Evolutionary conservation across 2,113 vertebrate genomes (phyloP).

Genomic region (Brachypodius melanocephalos): DNA sequence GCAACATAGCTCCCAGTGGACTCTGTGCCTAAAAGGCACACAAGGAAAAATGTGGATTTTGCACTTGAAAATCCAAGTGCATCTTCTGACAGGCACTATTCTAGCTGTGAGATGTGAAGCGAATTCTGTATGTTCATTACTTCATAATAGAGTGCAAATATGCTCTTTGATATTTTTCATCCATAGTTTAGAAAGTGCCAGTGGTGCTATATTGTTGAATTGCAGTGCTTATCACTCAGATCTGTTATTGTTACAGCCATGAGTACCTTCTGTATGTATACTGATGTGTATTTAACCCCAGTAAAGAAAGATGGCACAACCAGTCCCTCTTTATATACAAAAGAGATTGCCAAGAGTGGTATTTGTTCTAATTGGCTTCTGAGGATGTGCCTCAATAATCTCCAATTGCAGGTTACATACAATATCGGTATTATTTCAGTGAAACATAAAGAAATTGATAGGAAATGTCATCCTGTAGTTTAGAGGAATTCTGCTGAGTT

Average conservation of each 20-base stretch:
- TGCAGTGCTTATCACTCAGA: neutral
- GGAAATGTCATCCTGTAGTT: neutral
- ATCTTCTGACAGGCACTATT: neutral
- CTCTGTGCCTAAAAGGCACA: neutral
- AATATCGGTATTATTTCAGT: neutral
- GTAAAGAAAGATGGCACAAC: neutral
- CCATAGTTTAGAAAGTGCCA: neutral
- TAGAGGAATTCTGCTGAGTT: neutral
- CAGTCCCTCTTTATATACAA: neutral
- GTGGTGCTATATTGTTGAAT: neutral
- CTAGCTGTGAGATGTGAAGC: neutral
- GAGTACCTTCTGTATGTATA: neutral
- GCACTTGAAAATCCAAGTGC: neutral
- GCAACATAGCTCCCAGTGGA: neutral
- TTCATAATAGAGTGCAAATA: conserved; percentile 1
- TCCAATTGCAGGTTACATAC: neutral
- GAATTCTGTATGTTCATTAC: neutral
- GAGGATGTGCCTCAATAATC: neutral
- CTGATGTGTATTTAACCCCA: neutral
- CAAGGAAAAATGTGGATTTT: neutral
- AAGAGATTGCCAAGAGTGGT: neutral
- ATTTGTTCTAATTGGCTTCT: neutral
- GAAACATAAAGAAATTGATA: neutral
- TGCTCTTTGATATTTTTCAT: neutral
- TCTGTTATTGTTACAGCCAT: neutral